A percentile compares a stretch with the other conserved stretches of the same genome.
Conservation (phyloP, 2,113 vertebrate genomes). For the Myrmecobius fasciatus region DNA sequence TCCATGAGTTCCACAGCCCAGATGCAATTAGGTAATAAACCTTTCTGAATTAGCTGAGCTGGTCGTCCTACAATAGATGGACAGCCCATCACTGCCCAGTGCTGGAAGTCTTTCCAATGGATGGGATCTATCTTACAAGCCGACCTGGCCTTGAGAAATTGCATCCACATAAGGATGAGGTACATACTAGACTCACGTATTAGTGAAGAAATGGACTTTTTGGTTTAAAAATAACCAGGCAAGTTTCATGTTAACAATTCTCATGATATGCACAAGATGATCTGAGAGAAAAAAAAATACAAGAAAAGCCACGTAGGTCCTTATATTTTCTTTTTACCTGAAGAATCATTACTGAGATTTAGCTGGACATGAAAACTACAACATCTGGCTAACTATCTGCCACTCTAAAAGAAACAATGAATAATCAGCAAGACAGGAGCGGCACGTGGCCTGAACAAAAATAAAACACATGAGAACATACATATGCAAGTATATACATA, state of each 20-base stretch:
- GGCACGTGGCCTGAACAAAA: conserved; percentile 44
- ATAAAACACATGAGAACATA: background rate
- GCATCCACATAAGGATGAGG: background rate
- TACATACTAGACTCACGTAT: background rate
- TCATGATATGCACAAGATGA: background rate
- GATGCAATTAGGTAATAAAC: background rate
- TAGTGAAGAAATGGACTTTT: background rate
- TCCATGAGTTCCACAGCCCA: background rate
- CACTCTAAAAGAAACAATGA: background rate
- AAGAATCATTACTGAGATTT: conserved; percentile 8
- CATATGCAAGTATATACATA: background rate
- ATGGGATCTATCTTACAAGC: background rate
- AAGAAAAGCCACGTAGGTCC: background rate
- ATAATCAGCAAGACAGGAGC: conserved; percentile 44
- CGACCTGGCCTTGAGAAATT: background rate
- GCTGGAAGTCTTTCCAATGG: background rate
- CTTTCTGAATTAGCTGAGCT: background rate
- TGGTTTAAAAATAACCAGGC: background rate
- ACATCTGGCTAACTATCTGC: conserved; percentile 65
- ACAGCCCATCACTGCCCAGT: background rate
- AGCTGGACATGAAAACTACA: conserved; percentile 33
- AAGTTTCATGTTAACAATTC: background rate
- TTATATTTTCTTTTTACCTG: background rate
- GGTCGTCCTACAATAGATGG: background rate
- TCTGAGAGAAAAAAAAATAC: background rate